Evolutionary conservation across 2,888 invertebrate genomes (phyloP), one percentile per base, ranked within the genome.

Genomic region (Macrophya annulata): DNA sequence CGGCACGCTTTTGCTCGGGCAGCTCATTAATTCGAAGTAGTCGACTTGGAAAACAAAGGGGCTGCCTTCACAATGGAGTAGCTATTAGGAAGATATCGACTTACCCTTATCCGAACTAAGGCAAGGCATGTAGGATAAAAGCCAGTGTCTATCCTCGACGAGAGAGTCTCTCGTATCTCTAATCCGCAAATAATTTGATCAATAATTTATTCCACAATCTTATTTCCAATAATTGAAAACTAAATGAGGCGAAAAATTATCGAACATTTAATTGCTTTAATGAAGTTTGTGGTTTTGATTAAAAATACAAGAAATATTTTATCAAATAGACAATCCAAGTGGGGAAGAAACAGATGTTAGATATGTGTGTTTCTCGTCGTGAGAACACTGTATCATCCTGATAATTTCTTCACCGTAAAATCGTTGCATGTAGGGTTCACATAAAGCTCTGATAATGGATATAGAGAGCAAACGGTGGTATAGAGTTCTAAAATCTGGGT

Each of bases 71-170:
- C 83, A 83, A 83, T 83, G 83, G 83, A 83, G 83, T 51, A 83
- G 83, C 83, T 83, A 83, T 83, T 83, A 83, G 83, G 83, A 68
- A 68, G 83, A 83, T 83, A 83, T 83, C 83, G 83, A 83, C 83
- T 83, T 37, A 83, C 65, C 71, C 83, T 83, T 68, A 68, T 68
- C 65, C 65, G 81, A 43, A 43, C 59, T 31, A 43, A 81, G 62
- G 62, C 59, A 43, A 77, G 48, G 77, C 55, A 55, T 51, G 31
- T 77, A 37, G 31, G 51, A 55, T 51, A 17, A 77, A 51, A 77
- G 37, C 77, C 55, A 77, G 55, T 77, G 55, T 55, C 37, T 55
- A 4, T 4, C 77, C 77, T 43, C 74, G 3, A 77, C n/a, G 21
- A 74, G 43, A 74, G 51, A 31, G 51, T 3, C 51, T 77, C 77